phyloP scores from a whole-genome alignment of 1,140 invertebrate species.

The Drosophila bocqueti region DNA sequence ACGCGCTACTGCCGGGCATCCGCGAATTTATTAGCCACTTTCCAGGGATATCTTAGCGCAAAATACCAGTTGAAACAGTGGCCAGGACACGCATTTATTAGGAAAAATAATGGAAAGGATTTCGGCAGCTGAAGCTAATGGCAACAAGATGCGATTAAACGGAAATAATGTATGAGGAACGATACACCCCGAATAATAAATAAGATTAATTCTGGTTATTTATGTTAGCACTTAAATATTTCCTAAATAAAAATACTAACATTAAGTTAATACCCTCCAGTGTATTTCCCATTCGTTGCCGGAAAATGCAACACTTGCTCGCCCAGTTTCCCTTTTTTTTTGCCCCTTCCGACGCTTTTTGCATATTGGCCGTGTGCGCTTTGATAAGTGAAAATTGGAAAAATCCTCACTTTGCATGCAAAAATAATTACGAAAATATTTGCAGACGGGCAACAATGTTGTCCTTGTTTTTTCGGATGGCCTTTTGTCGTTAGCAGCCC shows the following conservation, averaged over 20 bases:
- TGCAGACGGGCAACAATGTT: conserved; percentile 44
- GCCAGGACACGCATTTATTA: conserved; percentile 13
- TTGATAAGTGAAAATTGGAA: conserved; percentile 84
- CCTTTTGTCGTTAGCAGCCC: conserved; percentile 22
- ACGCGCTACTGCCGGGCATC: conserved; percentile 5
- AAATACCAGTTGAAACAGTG: conserved; percentile 5
- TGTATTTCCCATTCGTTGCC: conserved; percentile 19
- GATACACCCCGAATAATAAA: neutral
- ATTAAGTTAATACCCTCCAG: neutral
- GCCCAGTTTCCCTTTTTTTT: conserved; percentile 20
- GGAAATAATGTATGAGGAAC: neutral
- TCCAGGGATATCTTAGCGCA: neutral
- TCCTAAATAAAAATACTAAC: neutral
- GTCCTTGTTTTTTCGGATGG: conserved; percentile 12
- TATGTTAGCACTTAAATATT: neutral
- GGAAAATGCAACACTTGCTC: neutral
- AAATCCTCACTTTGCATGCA: conserved; percentile 82
- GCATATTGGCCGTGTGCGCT: conserved; percentile 79
- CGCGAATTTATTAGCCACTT: conserved; percentile 23
- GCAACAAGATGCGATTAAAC: conserved; percentile 3
- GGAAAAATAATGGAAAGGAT: conserved; percentile 15
- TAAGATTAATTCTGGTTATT: neutral
- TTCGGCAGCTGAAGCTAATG: conserved; percentile 6
- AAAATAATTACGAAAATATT: conserved; percentile 83
- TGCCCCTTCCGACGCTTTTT: conserved; percentile 40